Evolutionary conservation across 2,888 invertebrate species (phyloP).

Genomic region (Dynastes tityus): DNA sequence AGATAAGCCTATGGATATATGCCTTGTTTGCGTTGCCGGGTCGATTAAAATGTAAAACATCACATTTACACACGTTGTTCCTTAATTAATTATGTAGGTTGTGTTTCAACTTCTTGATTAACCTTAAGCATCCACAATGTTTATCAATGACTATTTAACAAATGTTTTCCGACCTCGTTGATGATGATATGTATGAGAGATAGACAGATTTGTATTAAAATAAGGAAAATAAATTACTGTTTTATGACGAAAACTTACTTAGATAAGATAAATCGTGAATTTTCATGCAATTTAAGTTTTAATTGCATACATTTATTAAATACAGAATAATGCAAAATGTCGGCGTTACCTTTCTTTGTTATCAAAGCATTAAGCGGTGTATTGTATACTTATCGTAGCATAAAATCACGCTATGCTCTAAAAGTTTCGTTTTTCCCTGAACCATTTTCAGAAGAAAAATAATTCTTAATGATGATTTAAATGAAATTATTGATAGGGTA

Average conservation of each 20-base stretch:
- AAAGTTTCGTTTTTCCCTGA: no score
- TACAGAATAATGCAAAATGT: no score
- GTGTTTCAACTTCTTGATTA: background rate
- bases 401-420: no score
- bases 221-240: background rate
- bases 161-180: no score
- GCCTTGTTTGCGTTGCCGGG: conserved; percentile 12
- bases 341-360: no score
- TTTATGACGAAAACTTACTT: background rate
- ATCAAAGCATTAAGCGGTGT: no score
- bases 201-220: background rate
- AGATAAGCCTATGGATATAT: background rate
- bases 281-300: background rate
- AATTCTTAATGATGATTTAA: no score
- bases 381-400: no score
- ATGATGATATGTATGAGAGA: no score
- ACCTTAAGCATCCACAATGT: background rate
- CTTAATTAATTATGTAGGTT: background rate
- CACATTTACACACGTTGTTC: background rate
- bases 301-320: background rate
- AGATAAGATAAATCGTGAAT: no score
- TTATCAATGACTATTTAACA: background rate
- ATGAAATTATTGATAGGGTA: no score
- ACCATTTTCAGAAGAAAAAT: no score
- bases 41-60: conserved; percentile 20